Evolutionary conservation across 2,797 vertebrate genomes (phyloP).

Genomic region (Pempheris klunzingeri): DNA sequence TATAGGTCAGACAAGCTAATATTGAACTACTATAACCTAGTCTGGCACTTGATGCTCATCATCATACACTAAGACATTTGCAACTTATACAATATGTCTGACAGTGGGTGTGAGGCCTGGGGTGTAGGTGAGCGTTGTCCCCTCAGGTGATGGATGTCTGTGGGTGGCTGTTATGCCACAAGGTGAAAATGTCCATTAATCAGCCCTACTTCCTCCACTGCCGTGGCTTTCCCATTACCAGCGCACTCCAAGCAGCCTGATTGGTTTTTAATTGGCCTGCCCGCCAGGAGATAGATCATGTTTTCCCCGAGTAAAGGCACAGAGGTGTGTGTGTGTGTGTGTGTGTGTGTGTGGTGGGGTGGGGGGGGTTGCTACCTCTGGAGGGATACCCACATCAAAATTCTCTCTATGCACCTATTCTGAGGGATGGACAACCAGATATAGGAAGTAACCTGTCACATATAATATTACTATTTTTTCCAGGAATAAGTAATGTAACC

Average conservation of each 20-base stretch:
- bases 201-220: constrained; percentile 82
- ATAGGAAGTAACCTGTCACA: background rate
- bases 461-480: background rate
- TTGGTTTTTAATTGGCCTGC: constrained; percentile 90
- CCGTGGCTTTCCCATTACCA: constrained; percentile 86
- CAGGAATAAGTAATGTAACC: background rate
- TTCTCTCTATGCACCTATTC: constrained; percentile 7
- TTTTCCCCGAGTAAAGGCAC: constrained; percentile 76
- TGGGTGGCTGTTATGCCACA: constrained; percentile 88
- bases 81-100: constrained; percentile 51
- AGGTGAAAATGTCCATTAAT: constrained; percentile 89
- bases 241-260: constrained; percentile 83
- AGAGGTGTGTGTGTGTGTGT: constrained; percentile 53
- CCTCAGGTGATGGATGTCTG: constrained; percentile 82
- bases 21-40: constrained; percentile 30
- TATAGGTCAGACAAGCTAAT: constrained; percentile 46
- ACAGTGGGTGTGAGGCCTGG: constrained; percentile 63
- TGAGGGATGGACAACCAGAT: constrained; percentile 8
- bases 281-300: constrained; percentile 87
- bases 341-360: constrained; percentile 28
- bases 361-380: constrained; percentile 42
- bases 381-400: constrained; percentile 58
- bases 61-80: constrained; percentile 52
- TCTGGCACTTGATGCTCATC: constrained; percentile 52
- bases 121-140: constrained; percentile 72